phyloP scores from a whole-genome alignment of 2,888 invertebrate species.

The Caenorhabditis uteleia region DNA sequence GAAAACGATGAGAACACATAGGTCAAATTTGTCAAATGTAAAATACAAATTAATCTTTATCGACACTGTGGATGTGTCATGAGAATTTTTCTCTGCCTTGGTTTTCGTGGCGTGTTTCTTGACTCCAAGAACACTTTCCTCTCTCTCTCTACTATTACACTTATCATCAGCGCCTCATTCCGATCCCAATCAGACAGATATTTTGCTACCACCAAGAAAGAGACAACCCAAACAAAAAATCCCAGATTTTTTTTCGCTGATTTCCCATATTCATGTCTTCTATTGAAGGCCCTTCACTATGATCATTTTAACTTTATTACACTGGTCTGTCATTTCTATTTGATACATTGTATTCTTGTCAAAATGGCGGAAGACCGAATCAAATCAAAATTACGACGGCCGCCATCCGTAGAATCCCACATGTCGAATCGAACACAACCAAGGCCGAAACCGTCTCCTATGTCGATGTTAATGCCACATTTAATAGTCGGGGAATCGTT shows the following conservation, averaged over 20 bases:
- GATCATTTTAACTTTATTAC: background rate
- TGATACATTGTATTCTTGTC: too few species aligned
- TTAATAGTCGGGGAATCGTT: slow-evolving; percentile 29
- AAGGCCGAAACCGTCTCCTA: slow-evolving; percentile 6
- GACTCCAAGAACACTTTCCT: too few species aligned
- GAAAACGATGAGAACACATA: too few species aligned
- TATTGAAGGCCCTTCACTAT: background rate
- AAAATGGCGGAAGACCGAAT: slow-evolving; percentile 37
- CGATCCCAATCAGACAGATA: slow-evolving; percentile 38
- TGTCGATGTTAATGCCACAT: slow-evolving; percentile 34
- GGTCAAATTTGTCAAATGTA: too few species aligned
- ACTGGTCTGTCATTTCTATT: too few species aligned
- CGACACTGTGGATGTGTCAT: too few species aligned
- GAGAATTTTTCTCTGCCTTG: too few species aligned
- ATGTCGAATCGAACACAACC: slow-evolving; percentile 11
- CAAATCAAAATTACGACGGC: slow-evolving; percentile 21
- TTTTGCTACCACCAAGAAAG: slow-evolving; percentile 26
- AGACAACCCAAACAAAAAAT: slow-evolving; percentile 2
- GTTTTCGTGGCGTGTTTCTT: too few species aligned
- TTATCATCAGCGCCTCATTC: too few species aligned
- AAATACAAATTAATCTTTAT: too few species aligned
- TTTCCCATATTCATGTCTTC: background rate
- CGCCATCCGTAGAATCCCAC: slow-evolving; percentile 25
- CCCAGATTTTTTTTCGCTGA: too few species aligned
- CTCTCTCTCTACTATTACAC: too few species aligned